Evolutionary conservation across 2,797 vertebrate genomes (phyloP).

Genomic region (Anabacerthia variegaticeps): DNA sequence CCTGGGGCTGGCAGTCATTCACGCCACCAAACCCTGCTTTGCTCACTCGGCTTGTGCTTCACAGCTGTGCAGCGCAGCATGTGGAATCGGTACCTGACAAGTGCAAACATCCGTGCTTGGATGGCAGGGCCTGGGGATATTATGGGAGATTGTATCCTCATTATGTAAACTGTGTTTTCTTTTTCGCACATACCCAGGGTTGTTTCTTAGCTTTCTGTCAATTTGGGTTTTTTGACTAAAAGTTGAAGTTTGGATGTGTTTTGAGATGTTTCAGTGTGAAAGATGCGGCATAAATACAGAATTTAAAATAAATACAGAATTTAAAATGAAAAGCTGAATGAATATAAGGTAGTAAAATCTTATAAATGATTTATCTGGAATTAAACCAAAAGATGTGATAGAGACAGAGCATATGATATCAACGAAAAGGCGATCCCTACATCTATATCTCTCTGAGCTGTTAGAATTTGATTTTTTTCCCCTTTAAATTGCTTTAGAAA

Average conservation of each 20-base stretch:
- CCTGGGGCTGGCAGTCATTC: background rate
- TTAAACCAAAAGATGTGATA: background rate
- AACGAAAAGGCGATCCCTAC: background rate
- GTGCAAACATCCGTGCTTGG: background rate
- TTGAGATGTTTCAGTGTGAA: background rate
- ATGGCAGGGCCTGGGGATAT: background rate
- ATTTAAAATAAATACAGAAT: background rate
- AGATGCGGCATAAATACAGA: background rate
- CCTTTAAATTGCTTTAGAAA: slow-evolving; percentile 41
- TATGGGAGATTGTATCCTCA: background rate
- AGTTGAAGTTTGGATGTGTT: background rate
- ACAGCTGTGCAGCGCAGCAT: background rate
- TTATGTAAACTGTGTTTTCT: background rate
- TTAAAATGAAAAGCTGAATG: background rate
- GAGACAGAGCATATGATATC: background rate
- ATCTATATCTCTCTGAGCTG: background rate
- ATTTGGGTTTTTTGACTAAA: background rate
- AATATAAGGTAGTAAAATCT: background rate
- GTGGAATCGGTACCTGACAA: background rate
- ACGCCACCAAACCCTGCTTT: background rate
- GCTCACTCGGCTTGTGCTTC: accelerated
- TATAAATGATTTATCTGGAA: background rate
- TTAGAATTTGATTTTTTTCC: background rate
- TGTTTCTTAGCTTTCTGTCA: background rate
- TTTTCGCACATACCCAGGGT: background rate